Base-by-base conservation (phyloP, 2,113 vertebrate species). In the Planiliza haematocheilus region DNA sequence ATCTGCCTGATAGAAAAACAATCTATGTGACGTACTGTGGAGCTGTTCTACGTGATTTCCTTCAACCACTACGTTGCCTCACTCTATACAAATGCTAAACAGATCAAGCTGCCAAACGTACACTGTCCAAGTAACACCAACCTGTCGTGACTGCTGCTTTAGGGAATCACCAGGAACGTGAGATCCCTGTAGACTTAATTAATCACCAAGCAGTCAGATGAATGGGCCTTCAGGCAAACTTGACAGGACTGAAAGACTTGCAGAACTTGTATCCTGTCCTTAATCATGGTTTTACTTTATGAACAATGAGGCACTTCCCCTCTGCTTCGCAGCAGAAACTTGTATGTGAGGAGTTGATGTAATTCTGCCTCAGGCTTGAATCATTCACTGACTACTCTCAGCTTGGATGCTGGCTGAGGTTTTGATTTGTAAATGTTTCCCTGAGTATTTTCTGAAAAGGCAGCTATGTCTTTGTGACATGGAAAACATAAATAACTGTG, bases 121-220 rank as follows among this genome's bases (percentile, higher is more conserved):
- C 64, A 8, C 10, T 46, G 60, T 82, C 75, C 71, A 74, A 77
- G 76, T 70, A 85, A 72, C 55, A 84, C 46, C 67, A 61, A 55
- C 45, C 46, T 85, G 74, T 74, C 60, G 37, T 37, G 43, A 57
- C 49, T 9, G 37, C 64, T 10, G 42, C 81, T 77, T 60, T 10
- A 62, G 67, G 67, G 73, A 85, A 55, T 80, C 70, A 74, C 61
- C 34, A 71, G 80, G 68, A 77, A 71, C 24, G 24, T 3, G 59
- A n/a, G 0, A 70, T 79, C 83, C 89, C 80, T 65, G 70, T 67
- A 48, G 76, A 71, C 72, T 78, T 88, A 86, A 92, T 91, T 91
- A 90, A 88, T 89, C 82, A 74, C 69, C 45, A 62, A 48, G 36
- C 24, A 75, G 60, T 37, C 57, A 59, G 64, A 75, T 59, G 79